Evolutionary conservation across 2,113 vertebrate species (phyloP).

Genomic region (Dipodomys spectabilis): DNA sequence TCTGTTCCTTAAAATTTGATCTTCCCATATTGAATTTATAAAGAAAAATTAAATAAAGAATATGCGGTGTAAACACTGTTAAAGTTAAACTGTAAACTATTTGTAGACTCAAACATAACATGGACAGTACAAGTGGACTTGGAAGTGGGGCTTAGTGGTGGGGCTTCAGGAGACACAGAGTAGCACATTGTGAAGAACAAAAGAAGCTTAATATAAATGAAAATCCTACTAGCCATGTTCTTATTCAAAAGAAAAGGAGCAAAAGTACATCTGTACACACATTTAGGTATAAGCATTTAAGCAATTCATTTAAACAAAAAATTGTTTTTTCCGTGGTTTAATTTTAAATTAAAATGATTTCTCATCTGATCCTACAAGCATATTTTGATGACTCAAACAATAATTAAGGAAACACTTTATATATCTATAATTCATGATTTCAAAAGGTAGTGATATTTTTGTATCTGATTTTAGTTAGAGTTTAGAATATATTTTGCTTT

Average conservation of each 20-base stretch:
- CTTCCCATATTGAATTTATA: constrained; percentile 10
- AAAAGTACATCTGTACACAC: neutral
- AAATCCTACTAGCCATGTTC: neutral
- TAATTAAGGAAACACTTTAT: neutral
- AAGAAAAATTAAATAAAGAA: constrained; percentile 9
- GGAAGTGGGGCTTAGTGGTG: neutral
- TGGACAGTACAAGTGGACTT: neutral
- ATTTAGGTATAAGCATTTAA: constrained; percentile 6
- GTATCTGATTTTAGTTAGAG: constrained; percentile 41
- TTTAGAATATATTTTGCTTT: constrained; percentile 38
- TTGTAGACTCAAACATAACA: neutral
- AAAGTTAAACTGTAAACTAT: neutral
- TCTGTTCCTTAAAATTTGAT: neutral
- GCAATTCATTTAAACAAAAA: constrained; percentile 8
- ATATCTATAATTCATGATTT: neutral
- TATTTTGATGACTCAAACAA: constrained; percentile 18
- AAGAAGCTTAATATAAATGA: constrained; percentile 5
- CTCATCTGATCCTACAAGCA: neutral
- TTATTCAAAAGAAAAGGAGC: constrained; percentile 13
- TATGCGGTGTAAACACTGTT: neutral
- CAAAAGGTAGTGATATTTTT: constrained; percentile 34
- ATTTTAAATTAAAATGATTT: constrained; percentile 42
- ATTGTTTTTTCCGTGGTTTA: constrained; percentile 10
- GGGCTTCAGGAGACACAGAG: neutral
- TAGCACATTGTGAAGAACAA: neutral